These are phyloP conservation scores for Beris morrisii DNA, from an alignment of 2,888 invertebrate genomes.

Conservation along the genomic window DNA sequence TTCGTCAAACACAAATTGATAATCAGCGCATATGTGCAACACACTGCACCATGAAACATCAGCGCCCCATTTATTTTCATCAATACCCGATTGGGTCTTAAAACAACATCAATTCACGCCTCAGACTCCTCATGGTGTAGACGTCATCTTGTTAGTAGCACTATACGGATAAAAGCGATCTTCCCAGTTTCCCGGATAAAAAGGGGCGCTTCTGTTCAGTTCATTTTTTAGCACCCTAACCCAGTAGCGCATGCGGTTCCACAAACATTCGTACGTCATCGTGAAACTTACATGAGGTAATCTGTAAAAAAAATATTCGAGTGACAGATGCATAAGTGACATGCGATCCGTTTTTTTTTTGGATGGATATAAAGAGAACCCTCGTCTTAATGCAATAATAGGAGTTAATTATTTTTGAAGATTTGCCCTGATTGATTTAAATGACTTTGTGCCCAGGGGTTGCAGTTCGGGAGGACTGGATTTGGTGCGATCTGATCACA, in stretches of 20 bases:
- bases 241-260: conserved; percentile 28
- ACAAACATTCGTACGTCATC: background rate
- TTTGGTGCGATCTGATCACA: too few relatives aligned
- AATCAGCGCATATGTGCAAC: too few relatives aligned
- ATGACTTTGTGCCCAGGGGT: background rate
- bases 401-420: conserved; percentile 35
- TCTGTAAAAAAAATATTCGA: conserved; percentile 10
- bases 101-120: conserved; percentile 33
- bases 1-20: too few relatives aligned
- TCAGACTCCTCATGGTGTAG: background rate
- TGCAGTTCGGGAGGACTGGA: background rate
- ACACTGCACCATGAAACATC: too few relatives aligned
- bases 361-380: background rate
- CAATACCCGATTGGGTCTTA: conserved; percentile 5
- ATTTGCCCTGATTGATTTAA: conserved; percentile 29
- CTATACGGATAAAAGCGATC: conserved; percentile 25
- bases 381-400: conserved; percentile 21
- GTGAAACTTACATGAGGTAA: conserved; percentile 1
- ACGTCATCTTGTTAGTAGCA: conserved; percentile 25
- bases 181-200: conserved; percentile 4
- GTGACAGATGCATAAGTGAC: conserved; percentile 20
- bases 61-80: too few relatives aligned
- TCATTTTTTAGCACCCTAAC: conserved; percentile 26
- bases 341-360: conserved; percentile 23
- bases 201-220: conserved; percentile 30